Conservation (phyloP, 2,113 vertebrate genomes). For the Serinus canaria region DNA sequence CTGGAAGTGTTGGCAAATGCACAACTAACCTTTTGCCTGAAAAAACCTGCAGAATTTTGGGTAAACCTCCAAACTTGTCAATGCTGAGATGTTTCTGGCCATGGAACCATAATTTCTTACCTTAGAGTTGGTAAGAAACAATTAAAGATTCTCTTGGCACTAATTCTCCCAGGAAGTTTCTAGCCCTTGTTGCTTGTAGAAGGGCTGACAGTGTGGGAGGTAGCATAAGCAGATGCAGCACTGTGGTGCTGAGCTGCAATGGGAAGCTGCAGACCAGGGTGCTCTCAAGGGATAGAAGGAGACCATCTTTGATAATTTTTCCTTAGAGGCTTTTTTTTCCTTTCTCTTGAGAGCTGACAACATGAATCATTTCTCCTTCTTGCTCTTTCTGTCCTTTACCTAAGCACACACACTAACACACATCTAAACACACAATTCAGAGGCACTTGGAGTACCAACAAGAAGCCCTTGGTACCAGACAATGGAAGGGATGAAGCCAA, state of each 20-base stretch:
- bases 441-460: fast-evolving
- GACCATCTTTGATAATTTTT: not conserved
- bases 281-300: not conserved
- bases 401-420: not conserved
- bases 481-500: slow-evolving; percentile 7
- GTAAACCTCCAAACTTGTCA: not conserved
- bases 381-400: not conserved
- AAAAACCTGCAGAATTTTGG: not conserved
- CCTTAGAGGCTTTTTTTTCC: not conserved
- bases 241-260: not conserved
- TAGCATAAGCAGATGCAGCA: not conserved
- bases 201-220: not conserved
- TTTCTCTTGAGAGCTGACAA: not conserved
- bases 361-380: not conserved
- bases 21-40: not conserved
- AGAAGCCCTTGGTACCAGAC: not conserved
- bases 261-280: fast-evolving
- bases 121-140: not conserved
- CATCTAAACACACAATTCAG: not conserved
- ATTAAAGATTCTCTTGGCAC: not conserved
- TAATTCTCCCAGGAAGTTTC: not conserved
- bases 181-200: not conserved
- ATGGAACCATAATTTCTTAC: not conserved
- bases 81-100: not conserved
- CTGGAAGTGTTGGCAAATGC: not conserved